Base-by-base conservation (phyloP, 2,888 invertebrate genomes). In the Tenodera sinensis region DNA sequence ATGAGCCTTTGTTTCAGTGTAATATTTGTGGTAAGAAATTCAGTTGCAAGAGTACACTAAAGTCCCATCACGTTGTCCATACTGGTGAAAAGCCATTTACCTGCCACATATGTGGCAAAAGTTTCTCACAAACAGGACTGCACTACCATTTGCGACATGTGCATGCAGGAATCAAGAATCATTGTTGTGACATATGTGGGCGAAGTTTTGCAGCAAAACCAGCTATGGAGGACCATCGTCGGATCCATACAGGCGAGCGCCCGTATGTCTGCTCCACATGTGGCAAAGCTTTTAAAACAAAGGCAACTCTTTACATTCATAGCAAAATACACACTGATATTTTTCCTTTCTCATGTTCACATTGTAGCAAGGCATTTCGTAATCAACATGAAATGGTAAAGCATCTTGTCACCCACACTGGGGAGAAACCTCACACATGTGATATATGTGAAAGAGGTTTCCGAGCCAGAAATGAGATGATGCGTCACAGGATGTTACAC, bases 71-170 rank as follows among this genome's bases (percentile, higher is more conserved):
- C 92, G 93, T 93, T 90, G 93, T 93, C 71, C 93, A 93, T 85
- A 92, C 92, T 9, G 96, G 96, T 2, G 96, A 96, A 92, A 93
- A 95, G 85, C 95, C 96, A 1, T 96, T 95, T 92, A 95, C 95
- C 2, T 96, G 96, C 91, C 95, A 96, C 92, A 92, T 95, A 28
- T 96, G 96, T 92, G 96, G 96, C 4, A 95, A 95, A 91, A 95
- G 95, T 92, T 96, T 96, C 93, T 94, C 96, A 28, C 94, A 96
- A 27, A 95, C 95, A n/a, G 95, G 95, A 91, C 92, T 95, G 54
- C 93, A 93, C 28, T 93, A 95, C 0, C 95, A 96, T 92, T 92
- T 93, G 3, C 93, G 93, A 30, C 93, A 94, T 28, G 91, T 94
- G 87, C 95, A 95, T 92, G 91, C 92, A 2, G 92, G 92, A 0